Conservation (phyloP, 2,113 vertebrate genomes). For the Furnarius figulus region DNA sequence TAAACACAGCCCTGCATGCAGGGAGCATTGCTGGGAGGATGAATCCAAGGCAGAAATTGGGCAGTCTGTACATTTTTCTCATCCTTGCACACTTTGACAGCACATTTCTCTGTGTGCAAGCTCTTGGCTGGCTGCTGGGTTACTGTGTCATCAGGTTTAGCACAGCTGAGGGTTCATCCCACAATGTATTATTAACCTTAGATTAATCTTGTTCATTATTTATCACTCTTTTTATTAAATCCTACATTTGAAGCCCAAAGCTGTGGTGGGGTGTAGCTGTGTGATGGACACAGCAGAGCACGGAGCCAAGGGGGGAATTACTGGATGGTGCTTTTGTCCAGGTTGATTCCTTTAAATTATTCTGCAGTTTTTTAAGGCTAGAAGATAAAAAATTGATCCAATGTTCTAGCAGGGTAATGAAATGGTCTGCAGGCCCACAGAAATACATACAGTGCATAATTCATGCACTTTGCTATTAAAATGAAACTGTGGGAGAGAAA, state of each 20-base stretch:
- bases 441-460: neutral
- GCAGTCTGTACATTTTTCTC: neutral
- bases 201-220: conserved; percentile 7
- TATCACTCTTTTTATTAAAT: neutral
- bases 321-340: neutral
- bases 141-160: neutral
- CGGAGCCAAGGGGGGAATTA: neutral
- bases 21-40: neutral
- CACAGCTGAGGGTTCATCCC: neutral
- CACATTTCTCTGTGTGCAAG: neutral
- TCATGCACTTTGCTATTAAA: neutral
- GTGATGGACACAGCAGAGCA: neutral
- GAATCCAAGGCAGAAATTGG: neutral
- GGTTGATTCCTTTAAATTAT: neutral
- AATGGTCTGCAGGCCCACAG: neutral
- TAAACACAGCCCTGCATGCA: neutral
- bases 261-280: neutral
- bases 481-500: neutral
- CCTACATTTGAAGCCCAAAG: neutral
- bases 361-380: neutral
- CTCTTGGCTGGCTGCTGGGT: neutral
- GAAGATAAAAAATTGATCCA: neutral
- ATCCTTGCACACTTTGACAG: neutral
- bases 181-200: neutral
- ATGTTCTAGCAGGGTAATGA: neutral